phyloP scores from a whole-genome alignment of 2,113 vertebrate genomes.

The Silurus glanis region DNA sequence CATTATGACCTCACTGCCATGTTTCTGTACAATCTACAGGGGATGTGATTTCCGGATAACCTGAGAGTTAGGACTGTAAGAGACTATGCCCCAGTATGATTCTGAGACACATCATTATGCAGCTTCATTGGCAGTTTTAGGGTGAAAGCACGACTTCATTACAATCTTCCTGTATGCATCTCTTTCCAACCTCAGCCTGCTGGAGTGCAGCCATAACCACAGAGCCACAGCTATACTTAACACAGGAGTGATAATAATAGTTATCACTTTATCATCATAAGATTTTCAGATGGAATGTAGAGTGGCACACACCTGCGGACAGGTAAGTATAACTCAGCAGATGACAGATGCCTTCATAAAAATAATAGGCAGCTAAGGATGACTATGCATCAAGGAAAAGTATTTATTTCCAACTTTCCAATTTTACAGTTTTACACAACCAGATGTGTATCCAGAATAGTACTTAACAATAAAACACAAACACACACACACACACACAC shows the following conservation, averaged over 20 bases:
- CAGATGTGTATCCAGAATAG: conserved; percentile 8
- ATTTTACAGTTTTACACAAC: conserved; percentile 13
- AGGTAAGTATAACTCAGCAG: conserved; percentile 65
- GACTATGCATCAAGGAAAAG: conserved; percentile 25
- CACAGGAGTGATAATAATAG: conserved; percentile 65
- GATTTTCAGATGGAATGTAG: conserved; percentile 61
- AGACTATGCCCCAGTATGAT: not conserved
- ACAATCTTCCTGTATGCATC: conserved; percentile 43
- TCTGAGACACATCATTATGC: conserved; percentile 57
- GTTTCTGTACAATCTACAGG: not conserved
- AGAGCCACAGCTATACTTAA: conserved; percentile 69
- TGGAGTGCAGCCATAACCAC: conserved; percentile 51
- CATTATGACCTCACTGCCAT: conserved; percentile 4
- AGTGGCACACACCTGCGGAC: conserved; percentile 49
- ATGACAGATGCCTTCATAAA: conserved; percentile 61
- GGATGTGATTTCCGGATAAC: conserved; percentile 3
- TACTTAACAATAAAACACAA: not conserved
- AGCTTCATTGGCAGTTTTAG: conserved; percentile 50
- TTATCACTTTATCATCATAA: conserved; percentile 68
- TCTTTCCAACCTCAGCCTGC: conserved; percentile 15
- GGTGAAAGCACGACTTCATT: conserved; percentile 57
- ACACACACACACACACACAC: not conserved
- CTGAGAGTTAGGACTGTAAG: conserved; percentile 4
- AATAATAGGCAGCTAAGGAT: conserved; percentile 35
- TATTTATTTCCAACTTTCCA: conserved; percentile 24